phyloP scores from a whole-genome alignment of 2,113 vertebrate genomes.

The Calidris pugnax region DNA sequence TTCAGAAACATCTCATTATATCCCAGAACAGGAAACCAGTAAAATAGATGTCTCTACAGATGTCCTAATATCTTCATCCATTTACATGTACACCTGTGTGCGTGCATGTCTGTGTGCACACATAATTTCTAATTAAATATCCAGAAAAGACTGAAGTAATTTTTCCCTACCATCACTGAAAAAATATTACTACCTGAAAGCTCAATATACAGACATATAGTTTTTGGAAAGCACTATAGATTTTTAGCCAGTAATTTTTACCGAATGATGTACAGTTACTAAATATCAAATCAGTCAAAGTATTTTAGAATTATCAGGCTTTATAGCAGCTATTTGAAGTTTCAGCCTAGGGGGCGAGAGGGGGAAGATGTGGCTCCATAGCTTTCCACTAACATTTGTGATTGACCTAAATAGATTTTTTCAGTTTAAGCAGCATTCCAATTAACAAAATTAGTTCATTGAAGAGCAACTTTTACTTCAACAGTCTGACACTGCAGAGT shows the following conservation, averaged over 20 bases:
- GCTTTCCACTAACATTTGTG: neutral
- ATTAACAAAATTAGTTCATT: neutral
- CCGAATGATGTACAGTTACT: neutral
- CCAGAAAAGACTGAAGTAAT: neutral
- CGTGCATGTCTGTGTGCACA: too few relatives aligned
- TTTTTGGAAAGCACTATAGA: neutral
- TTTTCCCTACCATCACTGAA: neutral
- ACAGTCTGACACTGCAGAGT: neutral
- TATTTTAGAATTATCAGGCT: neutral
- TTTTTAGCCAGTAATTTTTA: neutral
- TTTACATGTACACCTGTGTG: neutral
- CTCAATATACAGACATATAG: neutral
- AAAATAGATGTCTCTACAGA: neutral
- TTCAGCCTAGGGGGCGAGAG: neutral
- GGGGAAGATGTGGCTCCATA: neutral
- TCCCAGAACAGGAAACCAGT: neutral
- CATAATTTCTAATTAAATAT: neutral
- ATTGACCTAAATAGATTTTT: neutral
- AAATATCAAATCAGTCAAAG: neutral
- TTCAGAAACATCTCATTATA: constrained; percentile 36
- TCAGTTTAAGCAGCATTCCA: neutral
- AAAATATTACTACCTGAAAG: neutral
- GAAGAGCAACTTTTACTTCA: neutral
- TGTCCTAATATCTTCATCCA: neutral
- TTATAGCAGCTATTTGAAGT: neutral